Conservation (phyloP, 2,797 vertebrate species). For the Cossypha heuglini region DNA sequence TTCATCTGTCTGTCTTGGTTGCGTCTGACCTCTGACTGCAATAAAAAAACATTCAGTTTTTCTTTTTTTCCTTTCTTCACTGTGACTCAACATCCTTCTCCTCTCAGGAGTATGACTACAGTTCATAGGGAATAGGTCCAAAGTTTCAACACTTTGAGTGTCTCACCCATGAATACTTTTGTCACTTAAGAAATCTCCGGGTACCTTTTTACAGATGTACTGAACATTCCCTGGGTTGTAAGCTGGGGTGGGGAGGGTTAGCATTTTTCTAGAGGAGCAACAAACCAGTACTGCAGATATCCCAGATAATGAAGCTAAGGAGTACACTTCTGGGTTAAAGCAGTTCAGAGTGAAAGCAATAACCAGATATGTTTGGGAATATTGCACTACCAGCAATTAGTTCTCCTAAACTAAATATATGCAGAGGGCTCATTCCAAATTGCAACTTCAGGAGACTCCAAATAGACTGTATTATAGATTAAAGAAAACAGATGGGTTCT, state of each 20-base stretch:
- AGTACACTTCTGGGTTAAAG: background rate
- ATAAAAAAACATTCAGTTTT: conserved; percentile 43
- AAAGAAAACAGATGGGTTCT: background rate
- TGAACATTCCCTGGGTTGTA: background rate
- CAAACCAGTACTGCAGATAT: background rate
- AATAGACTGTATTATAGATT: background rate
- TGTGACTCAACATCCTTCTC: conserved; percentile 62
- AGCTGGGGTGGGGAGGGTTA: background rate
- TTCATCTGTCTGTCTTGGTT: conserved; percentile 35
- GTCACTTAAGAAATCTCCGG: background rate
- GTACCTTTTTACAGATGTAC: background rate
- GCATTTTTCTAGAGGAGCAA: background rate
- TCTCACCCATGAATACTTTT: background rate
- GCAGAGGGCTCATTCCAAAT: background rate
- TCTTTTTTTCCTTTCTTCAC: conserved; percentile 37
- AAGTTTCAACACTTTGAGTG: background rate
- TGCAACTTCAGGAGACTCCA: background rate
- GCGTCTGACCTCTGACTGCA: conserved; percentile 19
- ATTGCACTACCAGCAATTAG: background rate
- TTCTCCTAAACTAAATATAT: background rate
- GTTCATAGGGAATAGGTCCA: conserved; percentile 29
- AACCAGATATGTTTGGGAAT: background rate
- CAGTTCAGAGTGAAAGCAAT: background rate
- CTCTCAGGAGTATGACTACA: conserved; percentile 46
- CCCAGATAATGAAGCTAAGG: background rate